Percentiles rank a stretch among this genome's conserved stretches.
phyloP scores from a whole-genome alignment of 2,113 vertebrate genomes.

The Sorex fumeus region DNA sequence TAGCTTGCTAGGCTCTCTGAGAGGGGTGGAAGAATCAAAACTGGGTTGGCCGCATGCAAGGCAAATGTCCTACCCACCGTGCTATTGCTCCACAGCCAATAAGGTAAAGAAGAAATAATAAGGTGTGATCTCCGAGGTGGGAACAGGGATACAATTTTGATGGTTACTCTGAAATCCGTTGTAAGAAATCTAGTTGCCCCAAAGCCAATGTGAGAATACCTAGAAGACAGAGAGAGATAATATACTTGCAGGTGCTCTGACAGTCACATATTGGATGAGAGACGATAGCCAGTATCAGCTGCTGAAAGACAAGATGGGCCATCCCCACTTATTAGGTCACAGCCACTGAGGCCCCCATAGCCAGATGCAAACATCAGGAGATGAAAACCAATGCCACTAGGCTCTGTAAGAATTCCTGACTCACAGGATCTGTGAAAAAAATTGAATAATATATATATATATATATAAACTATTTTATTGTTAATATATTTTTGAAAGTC shows the following conservation, averaged over 20 bases:
- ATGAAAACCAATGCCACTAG: neutral
- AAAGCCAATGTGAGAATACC: neutral
- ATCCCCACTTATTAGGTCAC: neutral
- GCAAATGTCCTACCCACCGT: too few relatives aligned
- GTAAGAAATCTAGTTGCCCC: neutral
- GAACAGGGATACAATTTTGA: neutral
- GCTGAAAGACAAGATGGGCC: neutral
- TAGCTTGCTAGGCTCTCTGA: too few relatives aligned
- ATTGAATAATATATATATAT: neutral
- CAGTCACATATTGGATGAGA: neutral
- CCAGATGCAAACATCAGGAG: neutral
- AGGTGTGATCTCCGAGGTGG: neutral
- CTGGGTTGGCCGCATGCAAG: too few relatives aligned
- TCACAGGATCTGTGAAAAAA: neutral
- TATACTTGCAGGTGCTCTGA: neutral
- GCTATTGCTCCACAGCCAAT: too few relatives aligned
- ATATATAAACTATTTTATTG: too few relatives aligned
- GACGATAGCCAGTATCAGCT: neutral
- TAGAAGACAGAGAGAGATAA: neutral
- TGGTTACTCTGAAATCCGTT: neutral
- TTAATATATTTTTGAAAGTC: neutral
- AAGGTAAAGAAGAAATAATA: conserved; percentile 9
- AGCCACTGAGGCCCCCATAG: neutral
- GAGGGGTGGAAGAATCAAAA: too few relatives aligned
- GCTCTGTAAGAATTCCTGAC: neutral